Evolutionary conservation across 2,888 invertebrate species (phyloP), one percentile per base, ranked within the genome.

Genomic region (Dasypogon diadema): DNA sequence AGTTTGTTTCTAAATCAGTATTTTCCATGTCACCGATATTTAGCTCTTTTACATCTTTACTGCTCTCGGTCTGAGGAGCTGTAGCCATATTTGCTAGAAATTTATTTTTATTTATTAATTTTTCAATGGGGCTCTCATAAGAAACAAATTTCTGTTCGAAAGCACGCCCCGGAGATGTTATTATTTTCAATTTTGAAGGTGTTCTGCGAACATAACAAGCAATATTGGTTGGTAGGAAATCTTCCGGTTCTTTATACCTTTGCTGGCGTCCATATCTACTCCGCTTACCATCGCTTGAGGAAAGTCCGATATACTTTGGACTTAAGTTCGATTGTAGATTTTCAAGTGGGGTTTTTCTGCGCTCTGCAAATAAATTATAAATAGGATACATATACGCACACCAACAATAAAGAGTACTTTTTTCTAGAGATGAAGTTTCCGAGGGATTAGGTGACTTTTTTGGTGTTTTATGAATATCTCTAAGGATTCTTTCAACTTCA

Each of bases 91-190:
- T 48, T 8, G 60, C 60, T 24, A 60, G 30, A 18, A 60, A 81
- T 6, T 83, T 83, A 77, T 84, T 85, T 56, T 83, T 85, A 0
- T 82, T 80, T 1, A 85, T 78, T 34, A 85, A 77, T 42, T 84
- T 85, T 56, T 85, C 84, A 30, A 85, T 85, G 2, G 85, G 84
- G 78, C 85, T 85, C 51, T 83, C 80, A 77, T 81, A 83, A n/a
- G 34, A 63, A 2, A 74, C 54, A 48, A 63, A 78, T 70, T 80
- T 80, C 37, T 78, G 74, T 16, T 34, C 55, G n/a, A 51, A 21
- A 54, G 54, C 54, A 12, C 75, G 74, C 5, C 75, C 76, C 5
- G 78, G 74, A 10, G 79, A 78, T 2, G 79, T 46, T 12, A 74
- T 21, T 22, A 34, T 37, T 60, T 73, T 75, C n/a, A 76, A 42